Evolutionary conservation across 2,888 invertebrate species (phyloP), one percentile per base, ranked within the genome.

Genomic region (Cremastinae sp.): DNA sequence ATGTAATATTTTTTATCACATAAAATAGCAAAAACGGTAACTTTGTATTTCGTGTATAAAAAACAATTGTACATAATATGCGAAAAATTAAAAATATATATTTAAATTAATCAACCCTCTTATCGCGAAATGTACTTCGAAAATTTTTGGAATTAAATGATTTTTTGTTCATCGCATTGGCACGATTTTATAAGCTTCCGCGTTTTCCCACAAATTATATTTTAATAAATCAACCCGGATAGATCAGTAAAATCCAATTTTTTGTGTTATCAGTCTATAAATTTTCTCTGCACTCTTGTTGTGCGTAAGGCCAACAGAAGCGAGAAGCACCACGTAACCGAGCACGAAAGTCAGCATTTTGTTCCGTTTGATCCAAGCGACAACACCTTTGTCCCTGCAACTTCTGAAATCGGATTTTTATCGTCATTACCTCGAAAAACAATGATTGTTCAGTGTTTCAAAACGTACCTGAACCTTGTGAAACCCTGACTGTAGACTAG

Each of bases 201-300:
- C 51, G n/a, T 61, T 9, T n/a, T n/a, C n/a, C 5, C 53, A 35
- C 28, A n/a, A 68, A 35, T 43, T 28, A 47, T 35, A 55, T 16
- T 22, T 43, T 43, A 37, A 58, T 37, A 39, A 8, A 20, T 47
- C 51, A 55, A 55, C 53, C 5, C 16, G n/a, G n/a, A 16, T 7
- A n/a, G 1, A 28, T 51, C 72, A 87, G 74, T 87, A 86, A 2
- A 88, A 79, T 70, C 89, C 89, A 77, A 85, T 83, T 81, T 88
- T 89, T 74, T 87, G 86, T 58, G 87, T 85, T 56, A 93, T 85
- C 82, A 92, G 90, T 90, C 91, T 91, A 82, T 92, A 92, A 84
- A 93, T 93, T 87, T 93, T 93, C 89, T 93, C 91, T 62, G 93
- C 91, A 59, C 92, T 92, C 82, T 92, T 92, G 83, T 93, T 93